Conservation (phyloP, 2,113 vertebrate genomes). For the Tamias sibiricus region DNA sequence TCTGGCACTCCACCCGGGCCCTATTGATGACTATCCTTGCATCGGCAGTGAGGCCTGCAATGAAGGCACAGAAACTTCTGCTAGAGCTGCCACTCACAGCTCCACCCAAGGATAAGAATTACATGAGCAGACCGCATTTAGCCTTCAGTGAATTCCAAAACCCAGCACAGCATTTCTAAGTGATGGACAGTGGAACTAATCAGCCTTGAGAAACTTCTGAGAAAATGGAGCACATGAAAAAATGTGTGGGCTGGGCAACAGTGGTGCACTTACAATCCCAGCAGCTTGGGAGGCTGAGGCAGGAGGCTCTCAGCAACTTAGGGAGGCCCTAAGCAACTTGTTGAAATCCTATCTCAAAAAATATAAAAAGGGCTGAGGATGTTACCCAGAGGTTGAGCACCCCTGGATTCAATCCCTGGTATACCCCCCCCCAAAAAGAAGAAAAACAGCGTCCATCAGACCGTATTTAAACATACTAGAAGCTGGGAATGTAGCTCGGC, state of each 20-base stretch:
- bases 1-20: conserved; percentile 93
- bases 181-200: accelerated
- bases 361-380: neutral
- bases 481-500: too few relatives aligned
- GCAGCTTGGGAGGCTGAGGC: neutral
- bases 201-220: neutral
- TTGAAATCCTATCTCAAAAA: neutral
- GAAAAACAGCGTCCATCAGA: too few relatives aligned
- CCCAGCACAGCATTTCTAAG: neutral
- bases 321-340: too few relatives aligned
- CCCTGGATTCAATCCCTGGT: neutral
- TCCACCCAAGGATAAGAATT: accelerated
- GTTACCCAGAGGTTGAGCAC: neutral
- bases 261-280: neutral
- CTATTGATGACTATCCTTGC: conserved; percentile 93
- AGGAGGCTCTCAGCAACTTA: too few relatives aligned
- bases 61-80: accelerated
- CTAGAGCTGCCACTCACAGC: accelerated
- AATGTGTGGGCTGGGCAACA: neutral
- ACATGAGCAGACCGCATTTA: accelerated
- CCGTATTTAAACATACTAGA: neutral
- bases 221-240: neutral
- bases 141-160: neutral
- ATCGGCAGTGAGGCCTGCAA: conserved; percentile 91
- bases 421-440: neutral